Evolutionary conservation across 2,113 vertebrate species (phyloP).

Genomic region (Chaetops frenatus): DNA sequence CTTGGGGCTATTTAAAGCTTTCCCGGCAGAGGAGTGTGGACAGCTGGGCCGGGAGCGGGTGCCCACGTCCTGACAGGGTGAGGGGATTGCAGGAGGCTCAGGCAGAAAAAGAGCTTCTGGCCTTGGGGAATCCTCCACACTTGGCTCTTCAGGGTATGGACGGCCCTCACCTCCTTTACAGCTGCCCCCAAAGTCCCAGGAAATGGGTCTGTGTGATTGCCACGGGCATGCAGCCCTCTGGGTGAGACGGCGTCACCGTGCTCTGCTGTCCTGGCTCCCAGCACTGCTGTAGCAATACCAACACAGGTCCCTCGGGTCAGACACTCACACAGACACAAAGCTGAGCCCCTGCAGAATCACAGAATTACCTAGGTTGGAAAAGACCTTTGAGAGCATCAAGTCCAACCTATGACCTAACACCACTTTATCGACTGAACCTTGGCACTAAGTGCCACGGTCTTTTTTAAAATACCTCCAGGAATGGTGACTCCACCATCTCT

Average conservation of each 20-base stretch:
- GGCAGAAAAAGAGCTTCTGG: fast-evolving
- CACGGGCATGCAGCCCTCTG: neutral
- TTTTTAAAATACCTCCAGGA: neutral
- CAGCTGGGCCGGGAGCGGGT: neutral
- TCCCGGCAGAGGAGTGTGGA: neutral
- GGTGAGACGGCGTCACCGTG: neutral
- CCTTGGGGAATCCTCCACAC: neutral
- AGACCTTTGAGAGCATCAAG: neutral
- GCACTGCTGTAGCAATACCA: neutral
- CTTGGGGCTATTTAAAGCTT: neutral
- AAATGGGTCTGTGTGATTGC: fast-evolving
- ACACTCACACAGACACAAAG: neutral
- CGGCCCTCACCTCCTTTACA: neutral
- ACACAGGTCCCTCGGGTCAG: fast-evolving
- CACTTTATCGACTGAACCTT: neutral
- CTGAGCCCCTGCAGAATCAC: neutral
- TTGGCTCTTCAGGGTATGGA: neutral
- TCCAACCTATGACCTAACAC: neutral
- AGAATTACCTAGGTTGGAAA: neutral
- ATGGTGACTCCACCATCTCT: neutral
- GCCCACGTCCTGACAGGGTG: neutral
- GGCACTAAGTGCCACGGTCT: neutral
- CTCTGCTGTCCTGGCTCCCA: neutral
- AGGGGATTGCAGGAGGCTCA: neutral
- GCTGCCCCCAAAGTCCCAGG: neutral